Evolutionary conservation across 1,140 invertebrate species (phyloP).

Genomic region (Caenorhabditis brenneri): DNA sequence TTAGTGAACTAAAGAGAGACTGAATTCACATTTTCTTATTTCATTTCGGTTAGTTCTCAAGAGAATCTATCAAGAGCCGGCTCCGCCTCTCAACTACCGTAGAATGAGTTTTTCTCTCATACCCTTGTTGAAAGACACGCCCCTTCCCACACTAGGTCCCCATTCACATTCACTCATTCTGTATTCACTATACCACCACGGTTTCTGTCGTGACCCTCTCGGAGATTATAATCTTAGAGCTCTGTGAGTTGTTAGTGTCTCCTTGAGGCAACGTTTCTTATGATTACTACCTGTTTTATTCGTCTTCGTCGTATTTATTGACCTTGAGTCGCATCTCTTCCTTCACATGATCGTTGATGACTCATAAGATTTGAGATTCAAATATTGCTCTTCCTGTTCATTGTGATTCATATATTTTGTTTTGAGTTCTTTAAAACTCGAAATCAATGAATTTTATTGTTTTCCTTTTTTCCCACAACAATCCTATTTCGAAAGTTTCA

Average conservation of each 20-base stretch:
- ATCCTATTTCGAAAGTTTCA: too few relatives aligned
- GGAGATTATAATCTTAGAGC: slow-evolving; percentile 22
- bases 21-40: too few relatives aligned
- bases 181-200: not conserved
- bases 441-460: not conserved
- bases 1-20: too few relatives aligned
- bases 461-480: too few relatives aligned
- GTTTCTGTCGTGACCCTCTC: not conserved
- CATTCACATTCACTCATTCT: not conserved
- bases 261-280: not conserved
- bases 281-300: not conserved
- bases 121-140: not conserved
- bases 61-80: too few relatives aligned
- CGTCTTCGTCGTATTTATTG: not conserved
- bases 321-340: not conserved
- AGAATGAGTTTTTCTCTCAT: not conserved
- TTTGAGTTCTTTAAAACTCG: too few relatives aligned
- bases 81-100: not conserved
- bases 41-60: too few relatives aligned
- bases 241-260: not conserved
- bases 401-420: not conserved
- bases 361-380: not conserved
- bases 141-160: not conserved
- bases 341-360: not conserved
- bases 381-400: not conserved